A percentile compares a stretch with the other conserved stretches of the same genome.
Conservation (phyloP, 1,140 invertebrate genomes). For the Hylyphantes graminicola region DNA sequence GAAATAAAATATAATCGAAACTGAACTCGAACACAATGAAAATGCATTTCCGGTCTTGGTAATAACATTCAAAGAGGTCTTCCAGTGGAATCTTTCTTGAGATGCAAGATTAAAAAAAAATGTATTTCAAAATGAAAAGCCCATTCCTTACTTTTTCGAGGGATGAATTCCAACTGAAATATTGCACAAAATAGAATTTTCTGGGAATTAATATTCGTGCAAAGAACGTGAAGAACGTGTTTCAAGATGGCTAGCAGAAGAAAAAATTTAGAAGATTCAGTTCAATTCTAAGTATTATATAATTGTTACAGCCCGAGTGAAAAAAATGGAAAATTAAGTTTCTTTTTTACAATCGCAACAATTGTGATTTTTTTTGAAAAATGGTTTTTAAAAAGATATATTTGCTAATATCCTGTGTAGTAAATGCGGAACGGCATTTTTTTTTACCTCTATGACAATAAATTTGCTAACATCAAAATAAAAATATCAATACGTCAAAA, state of each 20-base stretch:
- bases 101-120: neutral
- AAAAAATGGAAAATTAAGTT: conserved; percentile 20
- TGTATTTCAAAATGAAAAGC: conserved; percentile 38
- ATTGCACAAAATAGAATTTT: conserved; percentile 23
- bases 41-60: conserved; percentile 7
- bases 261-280: neutral
- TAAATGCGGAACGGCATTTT: too few relatives aligned
- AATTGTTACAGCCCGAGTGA: conserved; percentile 10
- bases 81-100: conserved; percentile 3
- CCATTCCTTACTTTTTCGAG: neutral
- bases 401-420: too few relatives aligned
- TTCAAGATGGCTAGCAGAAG: conserved; percentile 22
- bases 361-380: too few relatives aligned
- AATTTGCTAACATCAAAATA: too few relatives aligned
- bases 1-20: conserved; percentile 15
- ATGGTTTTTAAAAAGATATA: too few relatives aligned
- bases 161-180: neutral
- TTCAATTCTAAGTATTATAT: conserved; percentile 21
- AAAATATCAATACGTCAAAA: too few relatives aligned
- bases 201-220: conserved; percentile 32
- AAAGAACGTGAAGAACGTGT: conserved; percentile 1
- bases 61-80: neutral
- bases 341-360: neutral
- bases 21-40: conserved; percentile 25
- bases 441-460: too few relatives aligned